Base-by-base conservation (phyloP, 2,113 vertebrate species). In the Danionella cerebrum region DNA sequence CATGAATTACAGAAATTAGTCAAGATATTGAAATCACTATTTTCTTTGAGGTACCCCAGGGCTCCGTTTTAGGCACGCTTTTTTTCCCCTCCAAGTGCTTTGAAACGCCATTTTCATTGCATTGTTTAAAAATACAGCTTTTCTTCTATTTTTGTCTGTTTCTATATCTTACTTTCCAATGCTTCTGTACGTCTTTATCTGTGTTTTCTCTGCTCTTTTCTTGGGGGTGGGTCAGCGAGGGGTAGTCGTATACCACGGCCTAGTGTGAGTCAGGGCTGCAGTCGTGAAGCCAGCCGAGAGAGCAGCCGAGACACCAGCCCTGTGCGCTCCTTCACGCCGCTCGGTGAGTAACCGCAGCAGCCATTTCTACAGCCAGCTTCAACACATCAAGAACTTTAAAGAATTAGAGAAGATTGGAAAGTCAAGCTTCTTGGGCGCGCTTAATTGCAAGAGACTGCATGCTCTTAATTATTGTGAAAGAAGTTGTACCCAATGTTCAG, bases 231-330 rank as follows among this genome's bases (percentile, higher is more conserved):
- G 68, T 83, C 90, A 94, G 93, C 90, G 11, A 90, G 91, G 82
- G 93, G 93, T 87, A 98, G 95, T 83, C 95, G 95, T 78, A 98
- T 98, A 84, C 96, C 96, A 76, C 93, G 96, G 55, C 95, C 96
- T 84, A 98, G 96, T 85, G 92, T 97, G 91, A 98, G 95, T 90
- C 96, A 98, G 89, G 94, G 95, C 67, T 98, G 96, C 91, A 98
- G 96, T 88, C 90, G 96, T 80, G 95, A 98, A 82, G 92, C 95
- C 84, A 98, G 96, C 86, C 91, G 96, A 51, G 96, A 98, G 84
- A 98, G 95, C 83, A 98, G 96, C 91, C 89, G 96, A 86, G 96
- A 98, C 87, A 90, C 96, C 31, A 98, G 96, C 87, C 96, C 95
- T 72, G 87, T 95, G 65, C 95, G 96, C 81, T 95, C 94, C 83